Evolutionary conservation across 1,140 invertebrate species (phyloP), one percentile per base, ranked within the genome.

Genomic region (Adelges cooleyi): DNA sequence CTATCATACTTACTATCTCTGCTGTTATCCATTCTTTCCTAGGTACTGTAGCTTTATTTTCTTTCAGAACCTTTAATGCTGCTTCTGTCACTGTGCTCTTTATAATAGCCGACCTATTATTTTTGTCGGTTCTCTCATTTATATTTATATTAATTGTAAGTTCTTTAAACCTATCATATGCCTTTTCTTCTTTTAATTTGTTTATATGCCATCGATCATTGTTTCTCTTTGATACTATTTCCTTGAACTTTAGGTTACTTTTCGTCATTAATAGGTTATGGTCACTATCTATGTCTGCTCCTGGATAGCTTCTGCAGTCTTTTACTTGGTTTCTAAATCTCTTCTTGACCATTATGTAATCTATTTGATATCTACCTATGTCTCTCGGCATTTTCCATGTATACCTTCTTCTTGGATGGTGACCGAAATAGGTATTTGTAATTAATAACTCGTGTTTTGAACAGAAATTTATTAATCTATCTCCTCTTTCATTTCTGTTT

Each of bases 401-500:
- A 33, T 33, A 33, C 29, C 11, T 33, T 33, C 11, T 33, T 33
- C 11, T 33, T 33, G 29, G 5, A 11, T 1, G 22, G 15, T 49
- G 48, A 25, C 25, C 15, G 48, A 49, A 49, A 25, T 23, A 49
- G 22, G 22, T 27, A 23, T 49, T 49, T 15, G 22, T 49, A 10
- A 49, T 15, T 49, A 49, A 23, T 13, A 49, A 15, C 1, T 49
- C 11, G 25, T 49, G 1, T 27, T 49, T 49, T 72, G 2, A 73
- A 69, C 29, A 72, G 33, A 2, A 75, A 69, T 56, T 67, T 75
- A 56, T 74, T 72, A 65, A 74, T 75, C 59, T 74, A 71, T 73
- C 71, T 40, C 70, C 71, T 69, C 71, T 70, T 5, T 71, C 70
- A 59, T 75, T 75, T 38, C 71, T 67, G 23, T 27, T 46, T 20